Conservation (phyloP, 2,888 invertebrate species). For the Itoplectis maculator region DNA sequence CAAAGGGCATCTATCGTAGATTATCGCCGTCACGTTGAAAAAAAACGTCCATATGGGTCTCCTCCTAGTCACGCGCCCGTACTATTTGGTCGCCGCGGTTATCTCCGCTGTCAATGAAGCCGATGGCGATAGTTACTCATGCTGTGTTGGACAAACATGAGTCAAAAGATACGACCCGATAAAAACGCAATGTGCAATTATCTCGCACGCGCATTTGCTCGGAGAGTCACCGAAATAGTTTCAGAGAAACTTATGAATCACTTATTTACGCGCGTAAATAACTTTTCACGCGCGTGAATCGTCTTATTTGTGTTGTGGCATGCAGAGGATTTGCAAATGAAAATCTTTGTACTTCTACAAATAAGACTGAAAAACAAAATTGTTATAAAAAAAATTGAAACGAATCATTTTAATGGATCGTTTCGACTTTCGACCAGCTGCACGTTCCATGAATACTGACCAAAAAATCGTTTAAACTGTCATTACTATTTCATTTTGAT, state of each 20-base stretch:
- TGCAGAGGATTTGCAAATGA: no score
- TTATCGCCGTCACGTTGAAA: slow-evolving; percentile 18
- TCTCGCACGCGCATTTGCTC: background rate
- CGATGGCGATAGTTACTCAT: slow-evolving; percentile 1
- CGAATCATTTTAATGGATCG: no score
- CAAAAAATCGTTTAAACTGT: no score
- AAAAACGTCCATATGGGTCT: slow-evolving; percentile 51
- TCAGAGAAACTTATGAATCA: no score
- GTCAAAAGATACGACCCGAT: slow-evolving; percentile 16
- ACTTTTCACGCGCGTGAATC: background rate
- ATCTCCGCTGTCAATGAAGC: slow-evolving; percentile 6
- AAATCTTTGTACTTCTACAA: no score
- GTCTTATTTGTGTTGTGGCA: background rate
- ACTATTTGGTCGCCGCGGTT: slow-evolving; percentile 2
- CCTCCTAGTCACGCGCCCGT: slow-evolving; percentile 7
- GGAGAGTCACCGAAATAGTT: background rate
- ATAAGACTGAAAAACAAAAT: no score
- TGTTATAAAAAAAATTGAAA: no score
- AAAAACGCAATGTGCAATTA: slow-evolving; percentile 24
- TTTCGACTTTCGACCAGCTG: no score
- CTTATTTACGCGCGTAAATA: background rate
- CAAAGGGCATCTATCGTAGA: slow-evolving; percentile 35
- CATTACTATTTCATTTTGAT: no score
- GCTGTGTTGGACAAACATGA: slow-evolving; percentile 24
- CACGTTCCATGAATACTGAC: no score